Conservation (phyloP, 1,140 invertebrate species). For the Dreissena rostriformis region DNA sequence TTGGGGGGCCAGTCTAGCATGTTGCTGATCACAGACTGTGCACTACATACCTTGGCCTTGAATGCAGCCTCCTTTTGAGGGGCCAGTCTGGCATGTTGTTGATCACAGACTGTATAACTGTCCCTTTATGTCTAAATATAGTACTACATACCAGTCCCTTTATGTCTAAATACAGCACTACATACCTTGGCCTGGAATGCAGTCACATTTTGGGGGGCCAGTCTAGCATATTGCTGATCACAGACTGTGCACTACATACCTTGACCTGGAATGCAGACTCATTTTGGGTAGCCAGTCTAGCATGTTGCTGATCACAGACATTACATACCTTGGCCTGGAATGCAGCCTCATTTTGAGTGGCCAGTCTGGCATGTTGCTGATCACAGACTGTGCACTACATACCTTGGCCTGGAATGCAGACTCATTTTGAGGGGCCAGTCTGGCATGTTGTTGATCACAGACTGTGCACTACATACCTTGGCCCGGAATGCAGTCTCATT, state of each 20-base stretch:
- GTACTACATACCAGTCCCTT: too few relatives aligned
- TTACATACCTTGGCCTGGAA: not conserved
- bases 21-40: too few relatives aligned
- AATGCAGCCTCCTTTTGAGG: too few relatives aligned
- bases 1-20: too few relatives aligned
- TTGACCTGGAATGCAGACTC: not conserved
- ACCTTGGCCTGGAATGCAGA: not conserved
- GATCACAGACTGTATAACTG: not conserved
- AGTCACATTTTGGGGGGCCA: not conserved
- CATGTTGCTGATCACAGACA: constrained; percentile 34
- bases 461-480: too few relatives aligned
- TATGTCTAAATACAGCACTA: too few relatives aligned
- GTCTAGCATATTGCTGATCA: not conserved
- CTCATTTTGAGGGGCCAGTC: not conserved
- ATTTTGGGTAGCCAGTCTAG: constrained; percentile 6
- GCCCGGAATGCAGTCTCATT: not conserved
- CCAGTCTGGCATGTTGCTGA: not conserved
- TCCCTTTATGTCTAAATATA: too few relatives aligned
- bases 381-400: not conserved
- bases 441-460: not conserved
- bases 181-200: not conserved
- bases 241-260: not conserved
- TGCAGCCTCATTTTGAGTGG: not conserved
- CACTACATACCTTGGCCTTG: too few relatives aligned
- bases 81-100: not conserved